phyloP scores from a whole-genome alignment of 2,797 vertebrate genomes.

The Oryzias sinensis region DNA sequence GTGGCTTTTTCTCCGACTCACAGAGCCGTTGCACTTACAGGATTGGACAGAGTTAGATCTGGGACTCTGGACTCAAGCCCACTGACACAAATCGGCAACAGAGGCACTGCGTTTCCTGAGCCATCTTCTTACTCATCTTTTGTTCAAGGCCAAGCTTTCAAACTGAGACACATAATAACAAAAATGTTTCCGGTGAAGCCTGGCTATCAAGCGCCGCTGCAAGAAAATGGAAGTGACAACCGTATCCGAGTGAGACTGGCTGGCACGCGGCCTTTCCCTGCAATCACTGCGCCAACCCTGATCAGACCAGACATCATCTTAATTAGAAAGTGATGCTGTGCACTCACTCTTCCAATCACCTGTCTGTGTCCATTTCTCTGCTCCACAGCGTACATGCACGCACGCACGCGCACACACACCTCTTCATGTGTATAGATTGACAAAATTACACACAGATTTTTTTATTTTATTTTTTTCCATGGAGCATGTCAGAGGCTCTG shows the following conservation, averaged over 20 bases:
- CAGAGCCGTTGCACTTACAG: slow-evolving; percentile 42
- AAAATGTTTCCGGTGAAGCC: slow-evolving; percentile 46
- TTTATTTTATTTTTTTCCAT: background rate
- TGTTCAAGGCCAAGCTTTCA: slow-evolving; percentile 69
- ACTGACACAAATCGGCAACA: slow-evolving; percentile 49
- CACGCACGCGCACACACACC: slow-evolving; percentile 22
- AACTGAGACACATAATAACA: slow-evolving; percentile 19
- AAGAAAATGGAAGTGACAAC: slow-evolving; percentile 71
- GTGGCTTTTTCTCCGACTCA: background rate
- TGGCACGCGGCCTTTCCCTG: slow-evolving; percentile 40
- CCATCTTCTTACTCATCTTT: slow-evolving; percentile 76
- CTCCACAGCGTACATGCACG: background rate
- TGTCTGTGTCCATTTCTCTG: slow-evolving; percentile 41
- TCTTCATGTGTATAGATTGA: slow-evolving; percentile 11
- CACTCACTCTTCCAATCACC: slow-evolving; percentile 48
- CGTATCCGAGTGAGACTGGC: slow-evolving; percentile 60
- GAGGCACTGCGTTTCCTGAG: slow-evolving; percentile 29
- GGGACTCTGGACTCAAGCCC: slow-evolving; percentile 52
- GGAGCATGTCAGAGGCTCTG: background rate
- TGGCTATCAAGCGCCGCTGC: slow-evolving; percentile 50
- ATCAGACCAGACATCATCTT: slow-evolving; percentile 65
- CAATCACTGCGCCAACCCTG: slow-evolving; percentile 56
- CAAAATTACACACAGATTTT: slow-evolving; percentile 1
- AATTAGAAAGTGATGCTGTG: slow-evolving; percentile 66
- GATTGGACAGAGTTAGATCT: slow-evolving; percentile 30